Percentiles rank a stretch among this genome's conserved stretches.
phyloP scores from a whole-genome alignment of 2,888 invertebrate genomes.

The Cyrtodaria siliqua region DNA sequence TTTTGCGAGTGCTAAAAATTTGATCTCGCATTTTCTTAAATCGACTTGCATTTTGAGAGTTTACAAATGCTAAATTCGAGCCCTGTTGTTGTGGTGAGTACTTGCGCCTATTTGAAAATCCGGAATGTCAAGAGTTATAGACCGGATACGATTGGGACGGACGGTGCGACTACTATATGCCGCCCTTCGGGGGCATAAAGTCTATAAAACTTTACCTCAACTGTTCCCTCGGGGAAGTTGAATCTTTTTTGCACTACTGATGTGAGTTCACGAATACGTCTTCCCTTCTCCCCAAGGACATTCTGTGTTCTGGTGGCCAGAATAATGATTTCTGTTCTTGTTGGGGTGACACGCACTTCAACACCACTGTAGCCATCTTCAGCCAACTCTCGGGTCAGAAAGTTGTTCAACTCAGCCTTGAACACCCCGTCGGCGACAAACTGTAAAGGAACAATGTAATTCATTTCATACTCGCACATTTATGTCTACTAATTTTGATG shows the following conservation, averaged over 20 bases:
- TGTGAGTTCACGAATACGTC: slow-evolving; percentile 98
- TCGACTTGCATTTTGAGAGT: too few species aligned
- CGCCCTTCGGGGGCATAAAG: too few species aligned
- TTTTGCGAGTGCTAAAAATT: too few species aligned
- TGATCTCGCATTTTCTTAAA: too few species aligned
- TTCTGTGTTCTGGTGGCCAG: slow-evolving; percentile 99
- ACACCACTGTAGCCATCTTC: slow-evolving; percentile 99
- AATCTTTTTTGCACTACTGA: slow-evolving; percentile 99
- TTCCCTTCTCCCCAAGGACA: slow-evolving; percentile 97
- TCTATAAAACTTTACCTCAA: too few species aligned
- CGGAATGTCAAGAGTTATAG: too few species aligned
- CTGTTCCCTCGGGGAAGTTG: slow-evolving; percentile 97
- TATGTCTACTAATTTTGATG: neutral
- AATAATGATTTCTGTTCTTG: slow-evolving; percentile 99
- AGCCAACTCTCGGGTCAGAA: slow-evolving; percentile 98
- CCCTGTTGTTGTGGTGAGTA: too few species aligned
- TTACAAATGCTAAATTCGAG: too few species aligned
- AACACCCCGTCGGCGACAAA: slow-evolving; percentile 99
- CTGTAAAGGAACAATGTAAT: slow-evolving; percentile 87
- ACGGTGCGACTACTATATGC: too few species aligned
- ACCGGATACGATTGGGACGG: too few species aligned
- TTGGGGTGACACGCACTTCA: slow-evolving; percentile 98
- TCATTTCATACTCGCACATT: neutral
- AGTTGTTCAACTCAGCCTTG: slow-evolving; percentile 99
- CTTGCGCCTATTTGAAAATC: too few species aligned